Evolutionary conservation across 2,113 vertebrate species (phyloP).

Genomic region (Aptenodytes patagonicus): DNA sequence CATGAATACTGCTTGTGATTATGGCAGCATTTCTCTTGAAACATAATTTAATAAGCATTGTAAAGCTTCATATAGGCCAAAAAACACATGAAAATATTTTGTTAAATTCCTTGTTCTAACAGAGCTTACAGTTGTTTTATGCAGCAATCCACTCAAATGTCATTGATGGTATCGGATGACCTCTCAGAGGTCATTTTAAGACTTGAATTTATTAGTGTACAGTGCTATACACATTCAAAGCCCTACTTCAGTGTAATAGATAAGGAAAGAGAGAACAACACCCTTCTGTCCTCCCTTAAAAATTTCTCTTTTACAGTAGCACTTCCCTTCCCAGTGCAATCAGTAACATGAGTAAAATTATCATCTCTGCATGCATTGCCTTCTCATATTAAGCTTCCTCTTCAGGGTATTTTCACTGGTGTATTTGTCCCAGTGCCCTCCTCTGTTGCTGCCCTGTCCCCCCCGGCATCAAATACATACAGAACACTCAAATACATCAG

Average conservation of each 20-base stretch:
- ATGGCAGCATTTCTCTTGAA: neutral
- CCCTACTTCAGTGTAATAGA: neutral
- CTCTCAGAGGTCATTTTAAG: neutral
- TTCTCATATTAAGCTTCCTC: neutral
- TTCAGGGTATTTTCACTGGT: neutral
- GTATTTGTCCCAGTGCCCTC: neutral
- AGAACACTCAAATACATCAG: neutral
- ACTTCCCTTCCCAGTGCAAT: neutral
- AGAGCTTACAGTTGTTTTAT: neutral
- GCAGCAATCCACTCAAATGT: neutral
- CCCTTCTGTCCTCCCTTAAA: neutral
- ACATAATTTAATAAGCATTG: neutral
- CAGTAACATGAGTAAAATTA: neutral
- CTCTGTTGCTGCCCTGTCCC: neutral
- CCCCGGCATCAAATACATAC: accelerated
- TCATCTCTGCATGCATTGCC: neutral
- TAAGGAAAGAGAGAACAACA: neutral
- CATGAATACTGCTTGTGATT: neutral
- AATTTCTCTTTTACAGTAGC: neutral
- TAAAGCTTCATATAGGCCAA: neutral
- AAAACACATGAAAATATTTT: neutral
- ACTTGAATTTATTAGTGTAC: neutral
- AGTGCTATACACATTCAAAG: neutral
- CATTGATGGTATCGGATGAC: neutral
- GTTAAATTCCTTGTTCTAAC: neutral